Evolutionary conservation across 2,888 invertebrate species (phyloP).

Genomic region (Neoascia interrupta): DNA sequence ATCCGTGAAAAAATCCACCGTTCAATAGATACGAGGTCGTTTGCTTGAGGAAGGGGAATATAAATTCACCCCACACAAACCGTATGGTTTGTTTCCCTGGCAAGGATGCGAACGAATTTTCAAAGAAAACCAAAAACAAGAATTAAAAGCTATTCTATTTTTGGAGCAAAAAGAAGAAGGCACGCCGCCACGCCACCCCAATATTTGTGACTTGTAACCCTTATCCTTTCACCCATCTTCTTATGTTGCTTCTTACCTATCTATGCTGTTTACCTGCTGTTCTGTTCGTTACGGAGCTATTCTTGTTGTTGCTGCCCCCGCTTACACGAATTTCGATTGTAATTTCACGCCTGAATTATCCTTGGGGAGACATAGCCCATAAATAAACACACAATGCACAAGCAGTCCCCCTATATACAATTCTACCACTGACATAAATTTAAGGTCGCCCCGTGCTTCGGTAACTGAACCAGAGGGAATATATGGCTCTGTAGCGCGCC

Average conservation of each 20-base stretch:
- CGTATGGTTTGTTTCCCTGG: conserved; percentile 3
- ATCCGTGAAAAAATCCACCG: conserved; percentile 50
- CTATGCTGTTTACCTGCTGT: conserved; percentile 46
- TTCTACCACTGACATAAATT: conserved; percentile 55
- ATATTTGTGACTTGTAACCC: conserved; percentile 32
- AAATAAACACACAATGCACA: conserved; percentile 58
- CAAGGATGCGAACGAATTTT: conserved; percentile 15
- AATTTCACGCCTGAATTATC: conserved; percentile 79
- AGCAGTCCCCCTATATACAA: conserved; percentile 2
- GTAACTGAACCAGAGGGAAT: conserved; percentile 11
- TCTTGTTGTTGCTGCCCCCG: conserved; percentile 23
- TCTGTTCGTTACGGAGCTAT: conserved; percentile 34
- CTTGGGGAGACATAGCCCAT: conserved; percentile 76
- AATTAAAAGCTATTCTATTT: conserved; percentile 62
- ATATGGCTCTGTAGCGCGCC: conserved; percentile 35
- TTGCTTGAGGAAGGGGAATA: background rate
- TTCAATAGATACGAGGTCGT: conserved; percentile 20
- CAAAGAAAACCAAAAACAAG: conserved; percentile 19
- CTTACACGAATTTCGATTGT: conserved; percentile 75
- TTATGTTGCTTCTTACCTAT: conserved; percentile 13
- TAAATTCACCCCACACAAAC: background rate
- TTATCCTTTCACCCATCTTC: conserved; percentile 1
- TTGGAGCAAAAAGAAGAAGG: conserved; percentile 12
- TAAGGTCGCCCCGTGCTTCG: conserved; percentile 9
- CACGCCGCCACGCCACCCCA: conserved; percentile 34